These are phyloP conservation scores for Melanostoma mellinum DNA, from an alignment of 2,888 invertebrate genomes.

Conservation along the genomic window DNA sequence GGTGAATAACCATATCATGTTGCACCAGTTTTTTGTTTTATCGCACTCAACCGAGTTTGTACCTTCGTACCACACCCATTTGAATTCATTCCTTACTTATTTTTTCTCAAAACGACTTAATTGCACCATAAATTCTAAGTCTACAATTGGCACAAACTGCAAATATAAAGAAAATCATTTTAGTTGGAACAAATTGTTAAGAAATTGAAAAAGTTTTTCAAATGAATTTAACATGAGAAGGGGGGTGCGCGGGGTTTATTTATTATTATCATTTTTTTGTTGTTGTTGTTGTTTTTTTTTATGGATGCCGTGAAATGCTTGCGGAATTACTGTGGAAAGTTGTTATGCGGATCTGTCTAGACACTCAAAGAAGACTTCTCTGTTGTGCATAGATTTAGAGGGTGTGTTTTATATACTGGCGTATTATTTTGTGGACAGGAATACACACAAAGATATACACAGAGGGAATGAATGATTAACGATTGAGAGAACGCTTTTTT, in stretches of 20 bases:
- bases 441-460: neutral
- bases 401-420: neutral
- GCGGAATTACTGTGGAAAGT: slow-evolving; percentile 42
- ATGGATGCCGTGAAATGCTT: slow-evolving; percentile 32
- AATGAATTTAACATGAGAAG: slow-evolving; percentile 12
- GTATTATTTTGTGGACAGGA: neutral
- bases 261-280: no score
- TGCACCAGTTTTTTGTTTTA: neutral
- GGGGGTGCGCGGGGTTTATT: neutral
- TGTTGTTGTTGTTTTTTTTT: neutral
- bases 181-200: neutral
- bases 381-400: neutral
- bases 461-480: slow-evolving; percentile 50
- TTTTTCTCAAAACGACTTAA: slow-evolving; percentile 22
- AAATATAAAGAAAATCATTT: neutral
- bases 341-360: slow-evolving; percentile 65
- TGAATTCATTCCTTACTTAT: neutral
- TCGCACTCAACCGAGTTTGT: neutral
- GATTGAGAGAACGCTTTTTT: slow-evolving; percentile 48
- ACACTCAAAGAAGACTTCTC: slow-evolving; percentile 41
- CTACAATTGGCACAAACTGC: neutral
- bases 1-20: slow-evolving; percentile 24
- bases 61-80: neutral
- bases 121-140: slow-evolving; percentile 22
- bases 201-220: slow-evolving; percentile 16